Percentiles rank a stretch among this genome's conserved stretches.
phyloP scores from a whole-genome alignment of 2,888 invertebrate genomes.

The Volucella bombylans region DNA sequence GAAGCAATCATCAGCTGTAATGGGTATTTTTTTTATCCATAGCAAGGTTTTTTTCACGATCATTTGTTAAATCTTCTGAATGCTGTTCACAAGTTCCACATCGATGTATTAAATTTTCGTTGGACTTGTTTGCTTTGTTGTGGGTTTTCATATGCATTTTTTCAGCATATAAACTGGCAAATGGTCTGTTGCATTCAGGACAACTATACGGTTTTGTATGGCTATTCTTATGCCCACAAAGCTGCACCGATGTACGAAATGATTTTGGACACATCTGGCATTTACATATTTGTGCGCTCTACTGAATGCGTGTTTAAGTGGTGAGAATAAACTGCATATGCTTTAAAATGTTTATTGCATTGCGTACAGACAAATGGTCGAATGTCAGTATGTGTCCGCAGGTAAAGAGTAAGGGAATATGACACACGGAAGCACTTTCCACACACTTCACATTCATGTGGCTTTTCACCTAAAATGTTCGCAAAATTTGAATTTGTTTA shows the following conservation, averaged over 20 bases:
- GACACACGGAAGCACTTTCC: slow-evolving; percentile 91
- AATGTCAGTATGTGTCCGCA: slow-evolving; percentile 90
- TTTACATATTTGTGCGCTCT: slow-evolving; percentile 88
- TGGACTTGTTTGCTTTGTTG: slow-evolving; percentile 83
- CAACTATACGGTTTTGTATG: slow-evolving; percentile 92
- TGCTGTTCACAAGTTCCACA: slow-evolving; percentile 89
- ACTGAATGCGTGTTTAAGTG: slow-evolving; percentile 89
- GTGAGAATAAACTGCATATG: slow-evolving; percentile 90
- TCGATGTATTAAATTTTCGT: slow-evolving; percentile 86
- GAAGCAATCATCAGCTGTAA: slow-evolving; percentile 50
- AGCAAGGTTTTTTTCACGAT: slow-evolving; percentile 41
- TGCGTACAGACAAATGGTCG: slow-evolving; percentile 89
- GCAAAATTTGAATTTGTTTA: not conserved
- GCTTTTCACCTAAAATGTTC: slow-evolving; percentile 86
- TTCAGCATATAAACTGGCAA: slow-evolving; percentile 90
- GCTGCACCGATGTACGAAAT: slow-evolving; percentile 90
- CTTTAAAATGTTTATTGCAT: slow-evolving; percentile 89
- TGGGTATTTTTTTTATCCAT: slow-evolving; percentile 6
- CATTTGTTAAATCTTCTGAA: slow-evolving; percentile 75
- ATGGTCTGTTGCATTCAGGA: slow-evolving; percentile 89
- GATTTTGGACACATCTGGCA: slow-evolving; percentile 90
- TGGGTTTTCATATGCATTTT: slow-evolving; percentile 90
- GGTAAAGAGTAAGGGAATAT: slow-evolving; percentile 90
- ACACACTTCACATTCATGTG: slow-evolving; percentile 90
- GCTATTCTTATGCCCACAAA: slow-evolving; percentile 91